Base-by-base conservation (phyloP, 2,888 invertebrate genomes). In the Trileptium ribeirensis region DNA sequence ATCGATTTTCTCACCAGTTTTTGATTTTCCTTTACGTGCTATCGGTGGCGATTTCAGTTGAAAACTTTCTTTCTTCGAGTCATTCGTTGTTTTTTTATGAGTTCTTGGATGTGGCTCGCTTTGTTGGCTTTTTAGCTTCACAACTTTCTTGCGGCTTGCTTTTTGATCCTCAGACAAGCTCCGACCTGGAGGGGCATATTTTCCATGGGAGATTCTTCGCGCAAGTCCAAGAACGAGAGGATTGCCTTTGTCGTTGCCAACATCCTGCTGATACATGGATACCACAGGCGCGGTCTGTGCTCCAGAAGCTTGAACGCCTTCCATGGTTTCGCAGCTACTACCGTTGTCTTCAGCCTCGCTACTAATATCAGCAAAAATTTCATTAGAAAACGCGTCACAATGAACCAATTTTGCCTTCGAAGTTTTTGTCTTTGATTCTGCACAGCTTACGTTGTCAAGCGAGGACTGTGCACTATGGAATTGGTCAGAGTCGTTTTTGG, bases 161-260 rank as follows among this genome's bases (percentile, higher is more conserved):
- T 51, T 51, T 24, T 51, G 51, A 24, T 51, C 51, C 51, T 15
- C 8, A 51, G 80, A 81, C 1, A 82, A 36, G 2, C 67, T 67
- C 2, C 82, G 29, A 80, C 67, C 67, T 8, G 29, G 70, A 1
- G 80, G 19, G 29, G n/a, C 34, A 19, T 81, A 67, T 67, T 82
- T 82, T 15, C 82, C 82, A 2, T 74, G 40, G 1, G 82, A 82
- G n/a, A 40, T 67, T 8, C 82, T 15, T 64, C 74, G 75, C 29
- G 70, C 19, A 1, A 81, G 82, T n/a, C 79, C 81, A 1, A 78
- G 38, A 36, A 29, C 79, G 8, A 34, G 31, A 19, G 29, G 38
- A 74, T 34, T 29, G n/a, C 24, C 34, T 8, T 38, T 31, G 15
- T 74, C 79, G n/a, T n/a, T n/a, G 34, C 67, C 34, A 19, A 24